Conservation (phyloP, 1,140 invertebrate genomes). For the Drosophila carrolli region DNA sequence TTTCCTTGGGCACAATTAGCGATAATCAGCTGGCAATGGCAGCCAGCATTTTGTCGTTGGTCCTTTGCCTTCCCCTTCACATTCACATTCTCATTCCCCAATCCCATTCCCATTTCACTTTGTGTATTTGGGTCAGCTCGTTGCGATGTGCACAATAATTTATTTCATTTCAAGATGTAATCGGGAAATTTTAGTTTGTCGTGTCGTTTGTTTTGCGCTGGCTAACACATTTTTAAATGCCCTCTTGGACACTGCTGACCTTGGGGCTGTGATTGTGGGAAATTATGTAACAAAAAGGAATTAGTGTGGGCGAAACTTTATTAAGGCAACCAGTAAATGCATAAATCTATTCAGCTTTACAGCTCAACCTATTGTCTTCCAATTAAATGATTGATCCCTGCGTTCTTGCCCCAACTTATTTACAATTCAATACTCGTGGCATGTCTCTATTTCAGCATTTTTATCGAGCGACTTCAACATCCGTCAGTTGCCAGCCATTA, state of each 20-base stretch:
- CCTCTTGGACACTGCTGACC: conserved; percentile 44
- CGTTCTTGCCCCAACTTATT: conserved; percentile 13
- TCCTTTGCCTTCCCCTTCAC: conserved; percentile 35
- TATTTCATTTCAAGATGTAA: conserved; percentile 75
- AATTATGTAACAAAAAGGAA: conserved; percentile 36
- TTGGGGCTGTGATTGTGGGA: conserved; percentile 52
- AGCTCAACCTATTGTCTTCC: conserved; percentile 2
- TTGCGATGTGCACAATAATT: conserved; percentile 71
- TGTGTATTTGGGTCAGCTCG: conserved; percentile 69
- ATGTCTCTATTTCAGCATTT: conserved; percentile 32
- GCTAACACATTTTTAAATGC: conserved; percentile 64
- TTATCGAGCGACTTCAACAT: conserved; percentile 9
- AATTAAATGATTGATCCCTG: conserved; percentile 13
- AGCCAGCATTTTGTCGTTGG: conserved; percentile 35
- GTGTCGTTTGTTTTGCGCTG: conserved; percentile 45
- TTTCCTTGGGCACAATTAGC: conserved; percentile 74
- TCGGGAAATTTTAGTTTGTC: conserved; percentile 56
- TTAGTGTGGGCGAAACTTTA: conserved; percentile 6
- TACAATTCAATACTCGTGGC: conserved; percentile 34
- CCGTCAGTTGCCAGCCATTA: conserved; percentile 37
- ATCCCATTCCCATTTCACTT: conserved; percentile 6
- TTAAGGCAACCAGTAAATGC: conserved; percentile 3
- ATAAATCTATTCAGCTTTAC: conserved; percentile 3
- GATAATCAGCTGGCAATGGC: conserved; percentile 66
- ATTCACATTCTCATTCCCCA: conserved; percentile 22